phyloP scores from a whole-genome alignment of 1,140 invertebrate genomes.

The Scylla paramamosain region DNA sequence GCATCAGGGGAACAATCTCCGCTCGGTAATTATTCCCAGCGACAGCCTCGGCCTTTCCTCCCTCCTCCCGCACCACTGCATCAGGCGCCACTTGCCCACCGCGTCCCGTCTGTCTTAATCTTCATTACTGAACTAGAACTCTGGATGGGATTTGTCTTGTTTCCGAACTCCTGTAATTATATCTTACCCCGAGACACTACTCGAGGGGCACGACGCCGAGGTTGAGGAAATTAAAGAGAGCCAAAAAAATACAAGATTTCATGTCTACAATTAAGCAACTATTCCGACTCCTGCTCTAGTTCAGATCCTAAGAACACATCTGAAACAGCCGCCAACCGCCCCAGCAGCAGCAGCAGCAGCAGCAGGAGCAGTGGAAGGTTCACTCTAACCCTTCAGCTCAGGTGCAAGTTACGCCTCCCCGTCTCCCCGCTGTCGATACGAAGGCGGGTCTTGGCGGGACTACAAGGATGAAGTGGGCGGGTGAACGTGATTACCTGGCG shows the following conservation, averaged over 20 bases:
- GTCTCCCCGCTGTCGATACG: background rate
- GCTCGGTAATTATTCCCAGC: slow-evolving; percentile 49
- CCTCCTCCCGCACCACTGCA: background rate
- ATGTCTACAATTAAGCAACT: background rate
- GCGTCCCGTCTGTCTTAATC: slow-evolving; percentile 1
- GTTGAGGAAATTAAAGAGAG: background rate
- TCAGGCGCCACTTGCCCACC: background rate
- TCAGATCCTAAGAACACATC: background rate
- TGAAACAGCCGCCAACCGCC: background rate
- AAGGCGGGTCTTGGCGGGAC: background rate
- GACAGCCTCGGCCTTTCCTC: background rate
- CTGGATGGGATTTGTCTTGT: background rate
- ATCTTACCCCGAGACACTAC: background rate
- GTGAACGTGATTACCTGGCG: slow-evolving; percentile 8
- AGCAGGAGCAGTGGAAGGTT: too few relatives aligned
- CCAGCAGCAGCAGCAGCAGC: too few relatives aligned
- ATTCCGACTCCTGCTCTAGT: background rate
- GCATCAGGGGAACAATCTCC: slow-evolving; percentile 58
- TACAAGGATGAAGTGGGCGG: background rate
- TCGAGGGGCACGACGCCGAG: background rate
- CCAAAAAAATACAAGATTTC: background rate
- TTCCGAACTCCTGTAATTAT: slow-evolving; percentile 9
- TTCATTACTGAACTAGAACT: slow-evolving; percentile 33
- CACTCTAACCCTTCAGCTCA: background rate
- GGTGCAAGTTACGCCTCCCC: background rate